Percentiles rank a stretch among this genome's conserved stretches.
Evolutionary conservation across 2,113 vertebrate species (phyloP).

Genomic region (Azemiops feae): DNA sequence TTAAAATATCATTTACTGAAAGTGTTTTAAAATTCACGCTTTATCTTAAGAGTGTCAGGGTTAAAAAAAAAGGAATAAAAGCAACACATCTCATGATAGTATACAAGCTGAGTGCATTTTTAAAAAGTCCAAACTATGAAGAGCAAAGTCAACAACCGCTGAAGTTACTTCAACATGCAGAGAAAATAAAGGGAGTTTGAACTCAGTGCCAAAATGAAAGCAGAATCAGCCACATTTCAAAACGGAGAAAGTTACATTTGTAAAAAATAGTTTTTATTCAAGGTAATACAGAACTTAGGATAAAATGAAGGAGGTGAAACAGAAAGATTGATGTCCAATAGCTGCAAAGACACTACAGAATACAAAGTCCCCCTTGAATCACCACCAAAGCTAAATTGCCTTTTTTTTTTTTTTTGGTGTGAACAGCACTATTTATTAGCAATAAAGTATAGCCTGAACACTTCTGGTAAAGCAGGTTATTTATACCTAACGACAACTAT

Average conservation of each 20-base stretch:
- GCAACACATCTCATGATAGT: neutral
- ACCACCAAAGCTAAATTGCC: neutral
- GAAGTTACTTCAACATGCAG: neutral
- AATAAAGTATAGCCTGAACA: neutral
- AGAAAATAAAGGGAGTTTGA: neutral
- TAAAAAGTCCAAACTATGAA: neutral
- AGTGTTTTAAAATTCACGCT: neutral
- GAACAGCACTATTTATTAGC: neutral
- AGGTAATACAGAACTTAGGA: neutral
- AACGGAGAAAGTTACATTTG: neutral
- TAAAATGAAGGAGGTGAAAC: neutral
- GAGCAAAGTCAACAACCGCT: neutral
- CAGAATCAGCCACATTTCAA: neutral
- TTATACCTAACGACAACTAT: neutral
- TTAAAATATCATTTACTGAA: neutral
- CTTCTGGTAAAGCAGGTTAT: neutral
- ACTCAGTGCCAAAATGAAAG: neutral
- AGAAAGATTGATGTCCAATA: neutral
- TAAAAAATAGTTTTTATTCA: conserved; percentile 20
- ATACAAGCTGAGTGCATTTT: neutral
- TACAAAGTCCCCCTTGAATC: neutral
- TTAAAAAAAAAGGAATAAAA: neutral
- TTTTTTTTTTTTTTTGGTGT: neutral
- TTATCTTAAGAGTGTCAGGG: neutral
- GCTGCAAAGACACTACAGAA: neutral